phyloP scores from a whole-genome alignment of 1,140 invertebrate genomes.

The Cydia strobilella region DNA sequence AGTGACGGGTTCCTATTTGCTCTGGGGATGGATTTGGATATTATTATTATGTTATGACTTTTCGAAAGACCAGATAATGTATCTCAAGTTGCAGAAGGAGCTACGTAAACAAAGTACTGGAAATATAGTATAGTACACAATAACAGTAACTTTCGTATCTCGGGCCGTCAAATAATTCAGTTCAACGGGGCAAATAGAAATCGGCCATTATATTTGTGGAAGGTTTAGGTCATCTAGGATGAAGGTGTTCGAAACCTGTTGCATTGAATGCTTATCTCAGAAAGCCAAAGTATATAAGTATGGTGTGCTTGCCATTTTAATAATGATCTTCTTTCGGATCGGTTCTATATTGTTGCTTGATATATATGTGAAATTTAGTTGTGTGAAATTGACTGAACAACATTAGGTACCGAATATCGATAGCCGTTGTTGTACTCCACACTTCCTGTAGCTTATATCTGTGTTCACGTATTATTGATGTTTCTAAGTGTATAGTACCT shows the following conservation, averaged over 20 bases:
- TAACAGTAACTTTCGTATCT: no score
- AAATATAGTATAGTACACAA: no score
- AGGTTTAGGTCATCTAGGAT: not conserved
- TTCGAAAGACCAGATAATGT: no score
- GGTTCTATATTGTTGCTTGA: not conserved
- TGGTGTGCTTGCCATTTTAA: not conserved
- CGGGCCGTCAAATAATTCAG: no score
- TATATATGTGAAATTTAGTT: not conserved
- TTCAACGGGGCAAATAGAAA: not conserved
- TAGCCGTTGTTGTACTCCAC: no score
- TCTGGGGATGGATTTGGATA: not conserved
- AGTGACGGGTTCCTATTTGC: conserved; percentile 9
- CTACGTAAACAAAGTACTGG: no score
- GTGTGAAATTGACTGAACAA: not conserved
- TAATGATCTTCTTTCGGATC: not conserved
- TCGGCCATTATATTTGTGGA: not conserved
- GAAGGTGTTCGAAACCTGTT: not conserved
- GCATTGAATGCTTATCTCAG: conserved; percentile 30
- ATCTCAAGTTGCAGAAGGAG: no score
- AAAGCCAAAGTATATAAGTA: conserved; percentile 16
- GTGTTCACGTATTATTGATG: no score
- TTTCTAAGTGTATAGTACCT: no score
- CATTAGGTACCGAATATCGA: no score
- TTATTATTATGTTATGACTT: not conserved
- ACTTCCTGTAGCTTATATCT: no score